Evolutionary conservation across 2,888 invertebrate genomes (phyloP).

Genomic region (Theretra japonica): DNA sequence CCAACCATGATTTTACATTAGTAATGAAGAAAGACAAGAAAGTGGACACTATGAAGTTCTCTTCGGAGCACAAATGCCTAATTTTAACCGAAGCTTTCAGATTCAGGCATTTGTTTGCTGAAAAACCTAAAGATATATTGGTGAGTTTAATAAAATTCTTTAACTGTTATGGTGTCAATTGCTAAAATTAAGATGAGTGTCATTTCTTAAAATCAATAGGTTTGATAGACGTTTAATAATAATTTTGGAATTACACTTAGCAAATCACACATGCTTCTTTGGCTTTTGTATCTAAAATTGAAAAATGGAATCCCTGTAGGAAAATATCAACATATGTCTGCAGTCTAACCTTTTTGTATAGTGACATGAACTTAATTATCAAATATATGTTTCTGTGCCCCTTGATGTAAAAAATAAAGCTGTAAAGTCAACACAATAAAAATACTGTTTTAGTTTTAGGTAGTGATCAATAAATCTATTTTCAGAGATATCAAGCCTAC

Average conservation of each 20-base stretch:
- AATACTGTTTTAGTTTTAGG: not conserved
- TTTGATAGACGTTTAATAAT: no score
- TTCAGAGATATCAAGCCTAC: constrained; percentile 93
- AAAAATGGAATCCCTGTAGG: no score
- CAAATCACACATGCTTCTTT: no score
- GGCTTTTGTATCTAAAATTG: no score
- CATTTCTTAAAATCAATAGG: no score
- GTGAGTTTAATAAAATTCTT: constrained; percentile 76
- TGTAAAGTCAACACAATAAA: not conserved
- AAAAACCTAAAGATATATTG: constrained; percentile 91
- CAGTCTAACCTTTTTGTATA: no score
- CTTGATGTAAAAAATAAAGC: no score
- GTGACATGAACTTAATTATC: no score
- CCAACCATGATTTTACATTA: constrained; percentile 90
- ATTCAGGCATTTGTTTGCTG: constrained; percentile 91
- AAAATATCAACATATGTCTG: no score
- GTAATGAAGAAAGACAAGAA: constrained; percentile 96
- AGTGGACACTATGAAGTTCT: constrained; percentile 97
- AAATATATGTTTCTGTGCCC: no score
- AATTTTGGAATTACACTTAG: no score
- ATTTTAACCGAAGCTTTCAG: constrained; percentile 96
- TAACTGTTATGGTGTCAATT: not conserved
- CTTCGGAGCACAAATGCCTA: constrained; percentile 96
- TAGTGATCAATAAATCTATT: constrained; percentile 27
- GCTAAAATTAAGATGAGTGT: no score